Evolutionary conservation across 2,113 vertebrate species (phyloP).

Genomic region (Onychorhynchus coronatus): DNA sequence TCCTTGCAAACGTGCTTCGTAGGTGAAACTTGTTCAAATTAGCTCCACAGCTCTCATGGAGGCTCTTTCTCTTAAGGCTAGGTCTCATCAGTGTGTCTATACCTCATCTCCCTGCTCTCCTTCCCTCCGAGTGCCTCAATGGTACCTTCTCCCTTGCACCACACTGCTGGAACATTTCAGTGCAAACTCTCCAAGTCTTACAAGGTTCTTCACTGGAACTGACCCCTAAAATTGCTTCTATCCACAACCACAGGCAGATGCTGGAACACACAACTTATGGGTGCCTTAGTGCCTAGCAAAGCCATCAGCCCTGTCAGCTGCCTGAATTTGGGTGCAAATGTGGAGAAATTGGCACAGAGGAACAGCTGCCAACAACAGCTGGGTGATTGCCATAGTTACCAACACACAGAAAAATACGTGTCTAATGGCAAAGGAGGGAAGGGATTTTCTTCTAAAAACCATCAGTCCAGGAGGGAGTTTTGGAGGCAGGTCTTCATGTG

Average conservation of each 20-base stretch:
- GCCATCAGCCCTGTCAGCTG: neutral
- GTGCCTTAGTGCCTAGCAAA: neutral
- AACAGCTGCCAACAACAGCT: neutral
- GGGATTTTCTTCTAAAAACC: neutral
- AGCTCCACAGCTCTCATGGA: neutral
- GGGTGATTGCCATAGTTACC: neutral
- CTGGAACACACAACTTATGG: neutral
- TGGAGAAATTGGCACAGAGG: neutral
- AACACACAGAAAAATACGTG: neutral
- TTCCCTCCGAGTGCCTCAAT: rapidly evolving
- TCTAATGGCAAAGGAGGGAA: neutral
- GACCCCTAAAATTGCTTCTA: neutral
- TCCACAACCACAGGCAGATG: neutral
- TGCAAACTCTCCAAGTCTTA: neutral
- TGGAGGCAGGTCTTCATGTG: neutral
- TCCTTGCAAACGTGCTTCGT: neutral
- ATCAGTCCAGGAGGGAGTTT: neutral
- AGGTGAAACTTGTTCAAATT: neutral
- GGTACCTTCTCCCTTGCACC: neutral
- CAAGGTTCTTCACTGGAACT: neutral
- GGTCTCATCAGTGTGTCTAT: neutral
- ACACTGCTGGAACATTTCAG: neutral
- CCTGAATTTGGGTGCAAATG: neutral
- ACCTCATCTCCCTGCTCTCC: neutral
- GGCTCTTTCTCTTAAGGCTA: neutral